Base-by-base conservation (phyloP, 2,888 invertebrate species). In the Drosophila monieri region DNA sequence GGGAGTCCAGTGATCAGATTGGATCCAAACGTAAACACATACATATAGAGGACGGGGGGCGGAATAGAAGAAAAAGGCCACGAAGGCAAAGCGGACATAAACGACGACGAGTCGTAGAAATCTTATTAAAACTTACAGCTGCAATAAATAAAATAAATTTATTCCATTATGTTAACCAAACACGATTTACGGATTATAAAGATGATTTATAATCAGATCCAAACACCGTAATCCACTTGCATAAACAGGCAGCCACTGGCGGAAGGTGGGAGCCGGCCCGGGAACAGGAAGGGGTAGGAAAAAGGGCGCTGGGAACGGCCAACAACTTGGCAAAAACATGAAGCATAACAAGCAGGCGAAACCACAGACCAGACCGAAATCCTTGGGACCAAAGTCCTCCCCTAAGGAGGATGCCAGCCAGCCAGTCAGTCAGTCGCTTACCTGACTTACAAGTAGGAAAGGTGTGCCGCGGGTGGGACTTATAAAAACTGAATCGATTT, bases 181-280 rank as follows among this genome's bases (percentile, higher is more conserved):
- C 85, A 85, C 85, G 88, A 85, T 85, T 88, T 88, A 85, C 85
- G 85, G 87, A 85, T 85, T 85, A 85, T 88, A 86, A 88, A 88
- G 87, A 85, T 85, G 85, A 85, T 85, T 85, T 85, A 85, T 85
- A 85, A 88, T 87, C 85, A 84, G 81, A 87, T 73, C 87, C 85
- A 88, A 85, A 85, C 86, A 88, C 88, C 86, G 78, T 85, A 85
- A 85, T 88, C 88, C 85, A 86, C 85, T 86, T 86, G 86, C 84
- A 86, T 86, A 86, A 85, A 84, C 88, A 86, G 85, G 73, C 73
- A 86, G 85, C 70, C 73, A 75, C 55, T 48, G 73, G 58, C 73
- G 49, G 43, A 23, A 25, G 35, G 21, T 23, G 21, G 21, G 4
- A 23, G 4, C 21, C 21, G 21, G 21, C 21, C 21, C 4, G 21